Evolutionary conservation across 2,113 vertebrate genomes (phyloP), one percentile per base, ranked within the genome.

Genomic region (Dascyllus trimaculatus): DNA sequence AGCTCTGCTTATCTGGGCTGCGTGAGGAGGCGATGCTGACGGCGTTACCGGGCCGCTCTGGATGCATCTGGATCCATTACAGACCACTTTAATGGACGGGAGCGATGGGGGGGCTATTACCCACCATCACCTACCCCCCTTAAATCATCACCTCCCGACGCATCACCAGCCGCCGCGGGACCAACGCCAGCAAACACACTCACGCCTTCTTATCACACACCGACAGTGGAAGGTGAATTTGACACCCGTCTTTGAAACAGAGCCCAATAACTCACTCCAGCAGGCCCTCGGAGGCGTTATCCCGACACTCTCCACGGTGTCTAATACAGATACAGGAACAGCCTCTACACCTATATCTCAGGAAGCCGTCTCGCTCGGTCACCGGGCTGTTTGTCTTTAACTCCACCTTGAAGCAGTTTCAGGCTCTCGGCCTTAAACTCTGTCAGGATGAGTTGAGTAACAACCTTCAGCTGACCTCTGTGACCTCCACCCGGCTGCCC

Each of bases 371-470:
- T 74, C 40, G 54, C 64, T 78, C 61, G 68, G 21, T 48, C 54
- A 60, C n/a, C 54, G 49, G 15, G 38, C 70, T 82, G 85, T 89
- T 90, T 90, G 75, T 67, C 87, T 86, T 86, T 46, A 80, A 81
- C 81, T 75, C 66, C 75, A 85, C 72, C 77, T 62, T 65, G 63
- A 74, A 85, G 59, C 68, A 29, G 32, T 84, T 73, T 53, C 69
- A 85, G 59, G 69, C 73, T 21, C n/a, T 45, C 11, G 7, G 73
- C 71, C 71, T 84, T 76, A 78, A 84, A 89, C 53, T 66, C 62
- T 80, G 82, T 83, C 83, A 88, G 79, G 82, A 89, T 85, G 84
- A 88, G 69, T 52, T 87, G 81, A 94, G 81, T 82, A 91, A 92
- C 82, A 88, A 75, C 89, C 91, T 80, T 22, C 40, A 53, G 80